Evolutionary conservation across 2,113 vertebrate species (phyloP).

Genomic region (zebrafish (Danio rerio)): GRCz12tu NC_133182.1:31182001-31182500

Average conservation of each 20-base stretch:
- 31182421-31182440: constrained; percentile 48
- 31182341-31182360: constrained; percentile 62
- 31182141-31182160: too few relatives aligned
- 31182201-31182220: too few relatives aligned
- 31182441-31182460: constrained; percentile 69
- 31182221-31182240: background rate
- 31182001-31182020: too few relatives aligned
- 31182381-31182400: constrained; percentile 63
- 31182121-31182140: too few relatives aligned
- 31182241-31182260: background rate
- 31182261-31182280: background rate
- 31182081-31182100: too few relatives aligned
- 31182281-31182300: background rate
- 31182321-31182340: constrained; percentile 47
- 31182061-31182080: too few relatives aligned
- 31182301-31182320: constrained; percentile 13
- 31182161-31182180: too few relatives aligned
- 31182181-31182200: too few relatives aligned
- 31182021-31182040: too few relatives aligned
- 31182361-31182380: constrained; percentile 76
- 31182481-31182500: constrained; percentile 50
- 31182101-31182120: too few relatives aligned
- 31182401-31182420: constrained; percentile 55
- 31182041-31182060: too few relatives aligned
- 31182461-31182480: constrained; percentile 19